phyloP scores from a whole-genome alignment of 1,140 invertebrate genomes.

The Leptinotarsa undecemlineata region DNA sequence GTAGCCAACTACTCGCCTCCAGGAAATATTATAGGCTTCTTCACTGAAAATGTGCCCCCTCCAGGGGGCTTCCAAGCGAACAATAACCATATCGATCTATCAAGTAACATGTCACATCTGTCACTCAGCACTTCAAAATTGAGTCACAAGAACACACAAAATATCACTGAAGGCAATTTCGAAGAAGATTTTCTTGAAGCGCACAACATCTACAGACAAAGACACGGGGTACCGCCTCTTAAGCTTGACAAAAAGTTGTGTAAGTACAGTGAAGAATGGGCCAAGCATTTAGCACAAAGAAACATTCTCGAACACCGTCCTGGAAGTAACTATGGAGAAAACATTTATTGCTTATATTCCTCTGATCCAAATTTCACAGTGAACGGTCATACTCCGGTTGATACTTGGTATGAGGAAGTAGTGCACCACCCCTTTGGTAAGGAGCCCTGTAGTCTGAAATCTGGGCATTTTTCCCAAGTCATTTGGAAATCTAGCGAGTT shows the following conservation, averaged over 20 bases:
- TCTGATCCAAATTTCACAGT: constrained; percentile 71
- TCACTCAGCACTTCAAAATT: constrained; percentile 11
- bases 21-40: constrained; percentile 68
- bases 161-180: constrained; percentile 43
- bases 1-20: constrained; percentile 73
- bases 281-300: constrained; percentile 69
- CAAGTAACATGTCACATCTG: constrained; percentile 6
- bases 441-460: constrained; percentile 69
- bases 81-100: constrained; percentile 35
- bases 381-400: constrained; percentile 70
- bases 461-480: constrained; percentile 76
- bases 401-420: constrained; percentile 72
- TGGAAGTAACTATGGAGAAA: constrained; percentile 78
- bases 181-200: constrained; percentile 60
- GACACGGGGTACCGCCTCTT: constrained; percentile 70
- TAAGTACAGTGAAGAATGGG: constrained; percentile 82
- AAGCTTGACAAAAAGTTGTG: constrained; percentile 61
- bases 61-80: constrained; percentile 34
- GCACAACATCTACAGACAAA: constrained; percentile 77
- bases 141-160: constrained; percentile 27
- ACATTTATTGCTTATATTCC: constrained; percentile 77
- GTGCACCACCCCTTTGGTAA: constrained; percentile 63
- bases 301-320: constrained; percentile 75
- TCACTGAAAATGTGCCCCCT: constrained; percentile 62
- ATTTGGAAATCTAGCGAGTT: constrained; percentile 79